A percentile compares a stretch with the other conserved stretches of the same genome.
Evolutionary conservation across 1,140 invertebrate species (phyloP).

Genomic region (Scylla paramamosain): DNA sequence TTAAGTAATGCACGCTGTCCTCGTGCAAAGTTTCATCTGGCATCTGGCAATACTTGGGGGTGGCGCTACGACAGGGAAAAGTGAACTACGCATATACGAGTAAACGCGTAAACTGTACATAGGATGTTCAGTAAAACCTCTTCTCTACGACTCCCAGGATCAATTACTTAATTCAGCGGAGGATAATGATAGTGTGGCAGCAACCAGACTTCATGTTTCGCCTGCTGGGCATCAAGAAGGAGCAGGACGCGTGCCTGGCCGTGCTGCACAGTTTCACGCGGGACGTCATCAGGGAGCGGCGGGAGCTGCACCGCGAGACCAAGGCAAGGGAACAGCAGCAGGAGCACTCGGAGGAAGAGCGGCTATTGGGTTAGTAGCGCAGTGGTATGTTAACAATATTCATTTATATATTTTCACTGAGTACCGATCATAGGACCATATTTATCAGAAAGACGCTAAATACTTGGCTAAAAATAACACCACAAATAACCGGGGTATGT

Average conservation of each 20-base stretch:
- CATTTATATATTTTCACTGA: neutral
- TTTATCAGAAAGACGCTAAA: too few relatives aligned
- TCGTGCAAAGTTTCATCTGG: too few relatives aligned
- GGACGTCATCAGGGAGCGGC: constrained; percentile 82
- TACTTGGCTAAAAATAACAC: too few relatives aligned
- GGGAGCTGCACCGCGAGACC: constrained; percentile 82
- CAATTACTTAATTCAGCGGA: neutral
- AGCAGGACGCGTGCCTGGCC: constrained; percentile 87
- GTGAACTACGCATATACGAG: too few relatives aligned
- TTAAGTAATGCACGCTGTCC: too few relatives aligned
- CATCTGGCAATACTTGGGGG: too few relatives aligned
- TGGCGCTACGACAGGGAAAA: too few relatives aligned
- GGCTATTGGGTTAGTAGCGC: neutral
- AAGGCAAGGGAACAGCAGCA: constrained; percentile 55
- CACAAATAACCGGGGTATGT: too few relatives aligned
- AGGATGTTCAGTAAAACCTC: too few relatives aligned
- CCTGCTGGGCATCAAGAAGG: constrained; percentile 87
- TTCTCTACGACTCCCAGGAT: constrained; percentile 79
- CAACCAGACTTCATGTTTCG: constrained; percentile 91
- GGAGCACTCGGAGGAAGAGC: neutral
- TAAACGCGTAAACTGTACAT: too few relatives aligned
- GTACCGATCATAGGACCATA: too few relatives aligned
- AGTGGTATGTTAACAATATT: neutral
- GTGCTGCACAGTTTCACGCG: constrained; percentile 93
- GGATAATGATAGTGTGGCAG: constrained; percentile 83